These are phyloP conservation scores for Dione vanillae DNA, from an alignment of 2,888 invertebrate species.

Conservation along the genomic window DNA sequence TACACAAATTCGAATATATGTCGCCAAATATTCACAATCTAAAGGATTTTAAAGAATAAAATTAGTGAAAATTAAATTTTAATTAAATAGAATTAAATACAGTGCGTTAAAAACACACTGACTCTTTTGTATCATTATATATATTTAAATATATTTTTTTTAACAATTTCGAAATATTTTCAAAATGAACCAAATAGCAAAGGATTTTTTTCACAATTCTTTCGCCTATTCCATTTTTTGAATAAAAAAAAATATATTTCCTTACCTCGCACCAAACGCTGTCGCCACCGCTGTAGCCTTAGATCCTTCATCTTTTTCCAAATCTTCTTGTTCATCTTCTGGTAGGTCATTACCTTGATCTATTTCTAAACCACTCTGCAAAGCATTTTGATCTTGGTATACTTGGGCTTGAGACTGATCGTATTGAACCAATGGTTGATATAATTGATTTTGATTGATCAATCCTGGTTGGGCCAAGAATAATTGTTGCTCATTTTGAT, in stretches of 20 bases:
- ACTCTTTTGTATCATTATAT: no score
- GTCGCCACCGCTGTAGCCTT: slow-evolving; percentile 74
- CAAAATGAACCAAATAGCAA: not conserved
- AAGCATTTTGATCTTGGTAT: slow-evolving; percentile 49
- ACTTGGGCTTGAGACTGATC: slow-evolving; percentile 44
- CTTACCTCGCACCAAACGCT: slow-evolving; percentile 76
- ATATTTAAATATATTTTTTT: no score
- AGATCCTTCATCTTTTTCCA: slow-evolving; percentile 54
- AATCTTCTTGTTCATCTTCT: slow-evolving; percentile 58
- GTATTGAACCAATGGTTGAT: slow-evolving; percentile 47
- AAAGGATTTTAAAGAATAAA: not conserved
- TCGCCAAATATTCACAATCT: not conserved
- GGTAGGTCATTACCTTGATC: slow-evolving; percentile 73
- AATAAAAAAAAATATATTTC: slow-evolving; percentile 33
- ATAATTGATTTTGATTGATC: slow-evolving; percentile 52
- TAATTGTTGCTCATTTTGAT: slow-evolving; percentile 47
- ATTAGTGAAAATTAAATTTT: no score
- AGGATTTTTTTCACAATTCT: not conserved
- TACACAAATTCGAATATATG: no score
- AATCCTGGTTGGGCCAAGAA: slow-evolving; percentile 47
- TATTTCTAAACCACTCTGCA: slow-evolving; percentile 71
- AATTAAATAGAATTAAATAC: no score
- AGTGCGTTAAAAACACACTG: no score
- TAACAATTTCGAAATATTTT: no score
- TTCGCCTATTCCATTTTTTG: not conserved